A percentile compares a stretch with the other conserved stretches of the same genome.
These are phyloP conservation scores for Brotula barbata DNA, from an alignment of 2,797 vertebrate species.

Conservation along the genomic window DNA sequence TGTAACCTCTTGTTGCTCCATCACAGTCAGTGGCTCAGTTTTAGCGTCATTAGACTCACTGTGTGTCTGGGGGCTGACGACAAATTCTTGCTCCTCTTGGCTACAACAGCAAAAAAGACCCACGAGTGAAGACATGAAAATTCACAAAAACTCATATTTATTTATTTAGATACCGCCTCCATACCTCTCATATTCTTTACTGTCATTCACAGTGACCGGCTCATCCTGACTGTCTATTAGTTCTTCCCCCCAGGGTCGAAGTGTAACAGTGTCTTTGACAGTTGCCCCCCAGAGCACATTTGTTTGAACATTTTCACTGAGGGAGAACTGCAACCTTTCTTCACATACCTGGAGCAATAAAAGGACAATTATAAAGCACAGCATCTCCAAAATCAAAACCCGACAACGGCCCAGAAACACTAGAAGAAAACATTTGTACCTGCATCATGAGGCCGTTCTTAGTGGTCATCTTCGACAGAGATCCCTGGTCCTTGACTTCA, in stretches of 20 bases:
- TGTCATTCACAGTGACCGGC: conserved; percentile 45
- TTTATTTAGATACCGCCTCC: neutral
- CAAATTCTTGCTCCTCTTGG: conserved; percentile 48
- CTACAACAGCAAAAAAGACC: conserved; percentile 39
- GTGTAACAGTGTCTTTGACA: conserved; percentile 72
- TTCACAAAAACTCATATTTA: neutral
- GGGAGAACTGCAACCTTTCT: conserved; percentile 88
- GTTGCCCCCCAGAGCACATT: conserved; percentile 83
- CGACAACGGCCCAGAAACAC: neutral
- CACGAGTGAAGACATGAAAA: conserved; percentile 4
- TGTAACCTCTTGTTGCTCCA: conserved; percentile 75
- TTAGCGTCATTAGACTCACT: conserved; percentile 51
- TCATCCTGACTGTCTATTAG: conserved; percentile 47
- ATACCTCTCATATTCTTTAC: conserved; percentile 69
- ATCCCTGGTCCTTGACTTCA: conserved; percentile 76
- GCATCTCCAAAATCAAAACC: neutral
- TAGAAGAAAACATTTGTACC: conserved; percentile 57
- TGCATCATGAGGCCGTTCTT: conserved; percentile 89
- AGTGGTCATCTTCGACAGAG: conserved; percentile 78
- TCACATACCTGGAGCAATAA: conserved; percentile 84
- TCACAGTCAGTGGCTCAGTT: conserved; percentile 71
- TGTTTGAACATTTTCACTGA: conserved; percentile 91
- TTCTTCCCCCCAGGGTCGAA: conserved; percentile 76
- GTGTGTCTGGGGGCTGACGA: conserved; percentile 17
- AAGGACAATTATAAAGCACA: conserved; percentile 18